Evolutionary conservation across 2,888 invertebrate genomes (phyloP), one percentile per base, ranked within the genome.

Genomic region (Pammene aurita): DNA sequence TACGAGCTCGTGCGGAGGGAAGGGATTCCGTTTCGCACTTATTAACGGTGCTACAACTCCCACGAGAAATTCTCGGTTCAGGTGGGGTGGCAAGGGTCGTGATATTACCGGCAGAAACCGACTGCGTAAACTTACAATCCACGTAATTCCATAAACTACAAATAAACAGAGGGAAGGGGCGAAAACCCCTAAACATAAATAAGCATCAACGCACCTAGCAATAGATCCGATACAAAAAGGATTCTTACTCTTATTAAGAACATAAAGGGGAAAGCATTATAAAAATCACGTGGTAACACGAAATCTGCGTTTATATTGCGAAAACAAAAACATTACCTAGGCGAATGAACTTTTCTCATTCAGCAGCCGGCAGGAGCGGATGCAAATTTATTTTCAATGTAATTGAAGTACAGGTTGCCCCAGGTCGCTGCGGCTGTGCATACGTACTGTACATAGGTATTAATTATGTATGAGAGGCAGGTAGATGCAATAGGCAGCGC

Each of bases 401-500:
- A 75, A 80, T 85, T 80, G 77, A 84, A 80, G 74, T 69, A 76
- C 78, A 84, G 80, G 86, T 91, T 92, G 87, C 80, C 88, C 86
- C 84, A 92, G 92, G 92, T 92, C 92, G 85, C 86, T 69, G 74
- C 67, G 68, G 66, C 74, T 72, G 71, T 70, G 78, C 76, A 80
- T 81, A 80, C 80, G 81, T 82, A 75, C 79, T 78, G 76, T 81
- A 83, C 81, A 80, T 65, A 84, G 82, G 80, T 75, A 83, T 82
- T 89, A 84, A 78, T 88, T 89, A 91, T 92, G 90, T 89, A 91
- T 87, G 86, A 81, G 81, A 81, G 80, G 77, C 77, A 82, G 80
- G 83, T 80, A 83, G 86, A 84, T 82, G 81, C 60, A 60, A 55
- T 60, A 65, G 58, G 55, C 75, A 76, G 79, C 13, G 54, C 73